Base-by-base conservation (phyloP, 2,113 vertebrate genomes). In the Bubo bubo region DNA sequence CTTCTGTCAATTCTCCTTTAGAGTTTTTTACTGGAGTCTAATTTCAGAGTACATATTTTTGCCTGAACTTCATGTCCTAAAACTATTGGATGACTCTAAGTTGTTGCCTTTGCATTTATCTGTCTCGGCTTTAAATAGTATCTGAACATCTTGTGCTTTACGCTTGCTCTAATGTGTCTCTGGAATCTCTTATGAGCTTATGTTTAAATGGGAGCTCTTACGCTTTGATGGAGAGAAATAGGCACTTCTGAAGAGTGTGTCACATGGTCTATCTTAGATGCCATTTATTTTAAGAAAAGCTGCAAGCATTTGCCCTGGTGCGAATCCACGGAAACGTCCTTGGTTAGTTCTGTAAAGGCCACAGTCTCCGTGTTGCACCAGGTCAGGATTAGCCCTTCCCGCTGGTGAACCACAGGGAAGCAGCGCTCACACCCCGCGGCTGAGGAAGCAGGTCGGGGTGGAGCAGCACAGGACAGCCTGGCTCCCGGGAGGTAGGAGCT, bases 381-480 rank as follows among this genome's bases (percentile, higher is more conserved):
- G 97, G 97, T 56, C 94, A 59, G 26, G 96, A 98, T 67, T 98
- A 98, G 39, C 97, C 97, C 67, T 92, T 96, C 71, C 97, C 97
- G 1, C 98, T 98, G 96, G 96, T 97, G 77, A 86, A 97, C 87
- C 97, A 97, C 88, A 91, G 89, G 64, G 94, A 95, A 79, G 97
- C 80, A 98, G 97, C 9, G 86, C 95, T 18, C 96, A 63, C 80
- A 98, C 97, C 90, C 89, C 97, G 58, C 74, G 79, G 82, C 63
- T 97, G 68, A 98, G 97, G 97, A 93, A 76, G 27, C 90, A 41
- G 53, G 93, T 97, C 39, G 77, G 93, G 18, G 93, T 96, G 60
- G 95, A 97, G 23, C 97, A 97, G 86, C 26, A 86, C 26, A 67
- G 89, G 55, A 97, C 88, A 28, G 96, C 96, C 19, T 95, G 97